Evolutionary conservation across 2,888 invertebrate species (phyloP), one percentile per base, ranked within the genome.

Genomic region (Eupithecia dodoneata): DNA sequence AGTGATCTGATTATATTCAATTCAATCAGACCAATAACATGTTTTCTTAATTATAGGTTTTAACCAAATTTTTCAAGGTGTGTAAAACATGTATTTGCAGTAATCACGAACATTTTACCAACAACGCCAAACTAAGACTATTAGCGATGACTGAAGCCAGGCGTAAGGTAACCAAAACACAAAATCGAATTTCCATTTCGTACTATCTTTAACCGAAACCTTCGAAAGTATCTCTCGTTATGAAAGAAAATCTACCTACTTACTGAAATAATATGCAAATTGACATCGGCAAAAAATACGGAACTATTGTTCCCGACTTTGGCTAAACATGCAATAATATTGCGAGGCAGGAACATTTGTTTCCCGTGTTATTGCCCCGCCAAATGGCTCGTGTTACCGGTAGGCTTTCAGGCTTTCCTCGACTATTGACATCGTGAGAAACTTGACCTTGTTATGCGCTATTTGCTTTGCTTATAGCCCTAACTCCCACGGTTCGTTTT

Each of bases 321-420:
- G 80, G 75, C 72, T 80, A 78, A 82, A 78, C 74, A 59, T 67
- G 73, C 76, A 81, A 78, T 79, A 81, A 78, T 78, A 80, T 81
- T 73, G 78, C 63, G 78, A 65, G 73, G 77, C 74, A 77, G 45
- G 66, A 44, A 76, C 76, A 81, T 81, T 81, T 79, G 79, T 80
- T 76, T 67, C 63, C 74, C 76, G 55, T 73, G 80, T 81, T 82
- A 79, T 80, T 78, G 75, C 78, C 63, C 41, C 18, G 72, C 71
- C 72, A 80, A 82, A 82, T 79, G 81, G 79, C 69, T 73, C 76
- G 80, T 70, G 65, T 76, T 76, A 73, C 72, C 69, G 73, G 71
- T 73, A 67, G 71, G 66, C 59, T 74, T 77, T 71, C 42, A 65
- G 71, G 52, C 65, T 75, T 74, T 75, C 72, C 72, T 73, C 71